Percentiles rank a stretch among this genome's conserved stretches.
Evolutionary conservation across 1,140 invertebrate species (phyloP).

Genomic region (Eupeodes corollae): DNA sequence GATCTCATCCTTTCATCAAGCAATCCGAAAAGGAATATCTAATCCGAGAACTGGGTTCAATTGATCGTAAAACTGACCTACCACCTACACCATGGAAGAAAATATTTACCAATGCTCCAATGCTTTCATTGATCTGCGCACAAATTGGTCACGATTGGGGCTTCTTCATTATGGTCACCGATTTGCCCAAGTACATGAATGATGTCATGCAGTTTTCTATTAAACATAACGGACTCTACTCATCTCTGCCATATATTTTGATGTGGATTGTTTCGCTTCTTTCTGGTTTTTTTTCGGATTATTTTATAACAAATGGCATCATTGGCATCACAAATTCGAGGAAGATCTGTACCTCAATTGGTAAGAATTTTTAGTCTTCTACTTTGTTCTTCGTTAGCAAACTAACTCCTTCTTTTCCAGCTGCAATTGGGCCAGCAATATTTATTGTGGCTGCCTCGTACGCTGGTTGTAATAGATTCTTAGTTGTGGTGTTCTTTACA

Average conservation of each 20-base stretch:
- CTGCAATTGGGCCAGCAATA: conserved; percentile 58
- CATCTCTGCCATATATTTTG: conserved; percentile 55
- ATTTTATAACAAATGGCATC: conserved; percentile 45
- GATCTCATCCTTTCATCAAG: conserved; percentile 71
- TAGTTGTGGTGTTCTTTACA: conserved; percentile 55
- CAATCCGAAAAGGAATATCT: conserved; percentile 67
- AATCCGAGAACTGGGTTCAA: conserved; percentile 45
- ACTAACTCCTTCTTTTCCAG: conserved; percentile 32
- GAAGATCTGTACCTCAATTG: conserved; percentile 62
- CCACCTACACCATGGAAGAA: conserved; percentile 58
- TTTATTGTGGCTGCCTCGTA: conserved; percentile 72
- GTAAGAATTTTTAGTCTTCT: conserved; percentile 26
- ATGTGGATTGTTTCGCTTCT: conserved; percentile 62
- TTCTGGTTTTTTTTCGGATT: conserved; percentile 56
- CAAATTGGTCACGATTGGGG: conserved; percentile 84
- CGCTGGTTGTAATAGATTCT: conserved; percentile 55
- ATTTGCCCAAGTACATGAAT: conserved; percentile 86
- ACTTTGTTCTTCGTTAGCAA: not conserved
- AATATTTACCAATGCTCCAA: conserved; percentile 60
- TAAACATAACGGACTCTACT: conserved; percentile 53
- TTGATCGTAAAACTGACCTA: conserved; percentile 39
- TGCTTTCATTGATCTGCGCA: conserved; percentile 62
- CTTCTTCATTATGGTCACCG: conserved; percentile 86
- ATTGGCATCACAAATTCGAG: conserved; percentile 50
- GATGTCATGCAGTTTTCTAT: conserved; percentile 77